These are phyloP conservation scores for Montipora cactus DNA, from an alignment of 64 coral and sea anemone genomes.

Conservation along the genomic window DNA sequence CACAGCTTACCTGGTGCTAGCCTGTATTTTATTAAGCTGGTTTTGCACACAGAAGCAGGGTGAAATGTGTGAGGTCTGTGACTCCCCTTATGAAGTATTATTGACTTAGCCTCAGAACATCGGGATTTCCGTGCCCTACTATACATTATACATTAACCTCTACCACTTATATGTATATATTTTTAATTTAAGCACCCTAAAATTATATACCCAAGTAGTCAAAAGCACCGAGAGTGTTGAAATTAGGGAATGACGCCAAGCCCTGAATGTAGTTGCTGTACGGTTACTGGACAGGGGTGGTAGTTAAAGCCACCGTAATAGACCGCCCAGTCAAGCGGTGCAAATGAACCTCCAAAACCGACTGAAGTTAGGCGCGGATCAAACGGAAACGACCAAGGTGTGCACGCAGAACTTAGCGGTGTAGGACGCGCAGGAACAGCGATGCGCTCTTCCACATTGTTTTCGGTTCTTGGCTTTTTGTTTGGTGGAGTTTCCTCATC, in stretches of 20 bases:
- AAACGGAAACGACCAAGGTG: not conserved
- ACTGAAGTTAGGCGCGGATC: not conserved
- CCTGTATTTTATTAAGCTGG: no score
- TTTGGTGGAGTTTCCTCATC: not conserved
- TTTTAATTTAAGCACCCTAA: not conserved
- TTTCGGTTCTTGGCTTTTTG: conserved; percentile 7
- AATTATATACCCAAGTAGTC: no score
- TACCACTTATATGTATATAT: not conserved
- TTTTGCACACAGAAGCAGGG: no score
- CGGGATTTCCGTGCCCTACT: no score
- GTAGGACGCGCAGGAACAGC: conserved; percentile 34
- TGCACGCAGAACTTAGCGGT: not conserved
- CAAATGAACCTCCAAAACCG: not conserved
- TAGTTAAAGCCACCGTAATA: conserved; percentile 24
- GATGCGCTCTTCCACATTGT: not conserved
- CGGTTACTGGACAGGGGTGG: not conserved
- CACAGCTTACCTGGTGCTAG: no score
- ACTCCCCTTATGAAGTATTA: no score
- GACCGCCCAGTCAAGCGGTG: not conserved
- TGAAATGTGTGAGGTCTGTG: no score
- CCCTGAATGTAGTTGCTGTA: not conserved
- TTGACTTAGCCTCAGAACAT: no score
- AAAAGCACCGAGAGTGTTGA: not conserved
- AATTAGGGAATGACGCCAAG: conserved; percentile 12
- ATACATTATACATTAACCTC: not conserved